phyloP scores from a whole-genome alignment of 2,113 vertebrate species.

The Etia nguti region DNA sequence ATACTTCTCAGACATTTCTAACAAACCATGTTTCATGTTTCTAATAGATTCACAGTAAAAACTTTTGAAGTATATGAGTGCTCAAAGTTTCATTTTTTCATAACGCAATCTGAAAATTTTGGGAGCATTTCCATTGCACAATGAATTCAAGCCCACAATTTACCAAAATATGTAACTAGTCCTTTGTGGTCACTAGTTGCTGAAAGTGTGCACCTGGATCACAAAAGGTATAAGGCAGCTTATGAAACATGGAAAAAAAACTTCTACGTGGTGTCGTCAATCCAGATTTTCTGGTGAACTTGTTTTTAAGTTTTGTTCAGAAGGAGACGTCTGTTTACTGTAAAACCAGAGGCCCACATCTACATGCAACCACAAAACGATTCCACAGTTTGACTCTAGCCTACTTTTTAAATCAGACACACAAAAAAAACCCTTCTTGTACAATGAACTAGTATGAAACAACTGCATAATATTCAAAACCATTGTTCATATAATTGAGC shows the following conservation, averaged over 20 bases:
- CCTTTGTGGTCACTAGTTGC: background rate
- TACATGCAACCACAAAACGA: background rate
- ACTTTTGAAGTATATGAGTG: background rate
- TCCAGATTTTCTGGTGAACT: slow-evolving; percentile 65
- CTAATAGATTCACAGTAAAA: background rate
- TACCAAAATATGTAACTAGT: background rate
- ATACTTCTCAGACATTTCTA: background rate
- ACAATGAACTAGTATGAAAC: background rate
- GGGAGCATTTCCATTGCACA: background rate
- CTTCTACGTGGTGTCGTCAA: slow-evolving; percentile 67
- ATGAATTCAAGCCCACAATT: background rate
- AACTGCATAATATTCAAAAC: background rate
- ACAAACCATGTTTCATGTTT: background rate
- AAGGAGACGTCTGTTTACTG: slow-evolving; percentile 79
- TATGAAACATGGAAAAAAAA: slow-evolving; percentile 76
- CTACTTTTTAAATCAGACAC: background rate
- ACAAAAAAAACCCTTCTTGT: background rate
- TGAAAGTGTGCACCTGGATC: slow-evolving; percentile 32
- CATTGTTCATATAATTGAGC: background rate
- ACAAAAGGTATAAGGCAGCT: slow-evolving; percentile 72
- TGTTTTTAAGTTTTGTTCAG: slow-evolving; percentile 81
- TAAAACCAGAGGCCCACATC: slow-evolving; percentile 18
- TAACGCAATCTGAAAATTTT: background rate
- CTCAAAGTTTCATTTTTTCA: background rate
- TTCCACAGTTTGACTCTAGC: background rate